Base-by-base conservation (phyloP, 2,888 invertebrate genomes). In the Eugnorisma glareosa region DNA sequence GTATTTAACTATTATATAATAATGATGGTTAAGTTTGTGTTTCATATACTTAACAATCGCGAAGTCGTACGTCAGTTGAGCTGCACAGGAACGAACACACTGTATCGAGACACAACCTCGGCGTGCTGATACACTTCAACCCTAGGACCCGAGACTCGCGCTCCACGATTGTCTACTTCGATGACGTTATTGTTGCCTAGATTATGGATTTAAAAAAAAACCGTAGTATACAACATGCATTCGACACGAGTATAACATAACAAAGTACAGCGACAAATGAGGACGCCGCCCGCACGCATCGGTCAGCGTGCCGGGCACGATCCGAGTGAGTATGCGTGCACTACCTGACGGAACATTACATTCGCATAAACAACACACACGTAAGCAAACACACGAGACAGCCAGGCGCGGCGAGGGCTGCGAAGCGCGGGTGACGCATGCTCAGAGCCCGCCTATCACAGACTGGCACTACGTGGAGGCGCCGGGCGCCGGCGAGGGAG, bases 401-500 rank as follows among this genome's bases (percentile, higher is more conserved):
- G 72, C 79, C 73, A 75, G 82, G 84, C 82, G 86, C 77, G 66
- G 79, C 74, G 51, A 79, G 82, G 82, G 79, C 79, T 80, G 77
- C 78, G 75, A 70, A 75, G 86, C 79, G 81, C 77, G 73, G 67
- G 73, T 61, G 75, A 66, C 64, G 77, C 76, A 70, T 75, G 73
- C 83, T 85, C 72, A 85, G 69, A 40, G 79, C 67, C 71, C 48
- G 66, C 64, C 70, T 85, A 76, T 85, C 84, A 63, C 83, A 95
- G 95, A 93, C 87, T 95, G 95, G 95, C 94, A 93, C 91, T 92
- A 91, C 93, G 91, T 95, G 88, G 93, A 86, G 88, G 90, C 91
- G 85, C 93, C 94, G 86, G 90, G 81, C 6, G 83, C 45, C 77
- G 79, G 81, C 76, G 63, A 57, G 66, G 54, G 72, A 35, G 59